phyloP scores from a whole-genome alignment of 2,113 vertebrate genomes.

The Falco punctatus region DNA sequence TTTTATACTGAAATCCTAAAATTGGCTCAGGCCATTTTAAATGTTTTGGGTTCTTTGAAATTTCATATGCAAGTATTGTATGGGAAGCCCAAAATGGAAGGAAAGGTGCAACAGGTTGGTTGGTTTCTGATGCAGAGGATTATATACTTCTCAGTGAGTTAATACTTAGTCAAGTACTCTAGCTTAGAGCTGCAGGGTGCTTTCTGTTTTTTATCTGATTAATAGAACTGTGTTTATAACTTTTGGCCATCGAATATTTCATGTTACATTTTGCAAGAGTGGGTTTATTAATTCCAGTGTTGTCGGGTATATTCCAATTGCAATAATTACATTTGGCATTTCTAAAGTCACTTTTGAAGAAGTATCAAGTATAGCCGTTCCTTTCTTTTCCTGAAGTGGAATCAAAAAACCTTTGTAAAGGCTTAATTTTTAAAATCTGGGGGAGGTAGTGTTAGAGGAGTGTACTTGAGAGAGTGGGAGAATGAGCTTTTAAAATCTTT shows the following conservation, averaged over 20 bases:
- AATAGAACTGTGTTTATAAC: not conserved
- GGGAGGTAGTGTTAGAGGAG: fast-evolving
- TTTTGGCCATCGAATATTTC: not conserved
- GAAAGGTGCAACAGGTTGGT: not conserved
- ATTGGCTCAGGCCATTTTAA: not conserved
- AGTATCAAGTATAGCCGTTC: not conserved
- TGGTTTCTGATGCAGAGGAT: not conserved
- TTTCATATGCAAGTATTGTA: not conserved
- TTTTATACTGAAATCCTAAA: not conserved
- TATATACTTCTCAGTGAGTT: not conserved
- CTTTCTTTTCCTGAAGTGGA: not conserved
- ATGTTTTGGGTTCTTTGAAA: not conserved
- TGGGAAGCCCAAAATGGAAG: not conserved
- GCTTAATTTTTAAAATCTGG: not conserved
- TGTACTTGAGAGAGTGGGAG: not conserved
- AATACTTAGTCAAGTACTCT: not conserved
- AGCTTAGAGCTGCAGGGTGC: not conserved
- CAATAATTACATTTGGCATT: not conserved
- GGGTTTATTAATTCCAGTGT: not conserved
- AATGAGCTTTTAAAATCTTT: not conserved
- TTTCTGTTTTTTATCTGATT: not conserved
- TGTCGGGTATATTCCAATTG: not conserved
- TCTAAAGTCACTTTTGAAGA: not conserved
- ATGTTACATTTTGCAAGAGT: not conserved
- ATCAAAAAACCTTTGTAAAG: not conserved